Base-by-base conservation (phyloP, 1,140 invertebrate species). In the Lasioglossum baleicum region DNA sequence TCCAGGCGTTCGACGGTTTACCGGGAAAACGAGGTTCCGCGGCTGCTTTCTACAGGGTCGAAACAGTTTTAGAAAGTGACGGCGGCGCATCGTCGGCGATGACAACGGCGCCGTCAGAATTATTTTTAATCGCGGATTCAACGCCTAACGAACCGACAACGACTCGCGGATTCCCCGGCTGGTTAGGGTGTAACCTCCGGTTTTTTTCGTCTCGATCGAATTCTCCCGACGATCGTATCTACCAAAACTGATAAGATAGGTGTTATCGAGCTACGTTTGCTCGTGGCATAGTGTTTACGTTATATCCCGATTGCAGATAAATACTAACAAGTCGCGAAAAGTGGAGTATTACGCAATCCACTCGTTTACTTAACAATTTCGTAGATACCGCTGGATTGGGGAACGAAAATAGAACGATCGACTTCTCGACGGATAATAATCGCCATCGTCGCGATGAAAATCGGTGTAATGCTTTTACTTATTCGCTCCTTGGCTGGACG, bases 241-340 rank as follows among this genome's bases (percentile, higher is more conserved):
- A 53, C 58, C 35, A 60, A 72, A 75, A 60, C 44, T 71, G 84
- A 85, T 85, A 85, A 85, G 84, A 85, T 85, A 85, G 13, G 20
- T 10, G 48, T 78, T 85, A 85, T 85, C 84, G 15, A 53, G 56
- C 48, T 20, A 15, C 53, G 60, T 74, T 81, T 60, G 51, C 51
- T 68, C 69, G 58, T 22, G 22, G 8, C 26, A 26, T 44, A 84
- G 77, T 81, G 66, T 66, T 82, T 53, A 60, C 58, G 15, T 7
- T 68, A 42, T 40, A 42, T 40, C n/a, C 10, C 3, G 53, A 63
- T 42, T 48, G 51, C 42, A 53, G 61, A 66, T 58, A 69, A 81
- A 77, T 60, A 61, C 2, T 64, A 58, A 53, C 26, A 48, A 69
- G 2, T 53, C 31, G 20, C 3, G 2, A 63, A 74, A 81, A 68